These are phyloP conservation scores for Epizoanthus rinbou DNA, from an alignment of 92 coral and sea anemone species.

Conservation along the genomic window DNA sequence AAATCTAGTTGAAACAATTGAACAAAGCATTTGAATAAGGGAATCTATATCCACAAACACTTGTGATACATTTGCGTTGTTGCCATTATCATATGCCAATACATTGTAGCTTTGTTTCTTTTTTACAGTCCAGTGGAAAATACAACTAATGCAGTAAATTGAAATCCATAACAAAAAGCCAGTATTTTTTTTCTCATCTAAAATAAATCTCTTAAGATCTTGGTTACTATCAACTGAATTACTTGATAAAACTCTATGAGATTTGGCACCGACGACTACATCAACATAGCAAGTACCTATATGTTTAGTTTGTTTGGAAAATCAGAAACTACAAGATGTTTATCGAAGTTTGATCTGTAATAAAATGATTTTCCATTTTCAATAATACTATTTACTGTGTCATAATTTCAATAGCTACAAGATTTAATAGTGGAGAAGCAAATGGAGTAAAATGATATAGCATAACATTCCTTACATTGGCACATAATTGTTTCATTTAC, in stretches of 20 bases:
- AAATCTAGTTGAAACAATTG: neutral
- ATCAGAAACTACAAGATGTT: conserved; percentile 24
- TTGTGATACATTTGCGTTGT: conserved; percentile 39
- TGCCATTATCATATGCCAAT: conserved; percentile 14
- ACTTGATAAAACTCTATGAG: conserved; percentile 22
- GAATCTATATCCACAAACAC: conserved; percentile 14
- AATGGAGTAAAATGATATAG: conserved; percentile 44
- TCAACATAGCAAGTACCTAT: conserved; percentile 36
- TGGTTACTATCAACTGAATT: conserved; percentile 36
- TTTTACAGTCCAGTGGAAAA: conserved; percentile 39
- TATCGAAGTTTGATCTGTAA: conserved; percentile 22
- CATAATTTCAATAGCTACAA: conserved; percentile 51
- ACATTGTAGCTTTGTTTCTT: conserved; percentile 24
- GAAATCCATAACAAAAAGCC: conserved; percentile 52
- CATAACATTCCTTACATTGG: conserved; percentile 34
- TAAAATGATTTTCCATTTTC: conserved; percentile 42
- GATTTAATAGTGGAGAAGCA: conserved; percentile 47
- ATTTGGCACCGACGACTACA: conserved; percentile 29
- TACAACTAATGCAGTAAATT: conserved; percentile 44
- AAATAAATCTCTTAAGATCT: conserved; percentile 34
- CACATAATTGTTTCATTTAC: conserved; percentile 17
- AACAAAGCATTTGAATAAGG: conserved; percentile 18
- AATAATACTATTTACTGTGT: conserved; percentile 43
- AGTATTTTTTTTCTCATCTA: conserved; percentile 33
- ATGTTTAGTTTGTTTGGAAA: conserved; percentile 44